Percentiles rank a stretch among this genome's conserved stretches.
Conservation (phyloP, 2,888 invertebrate genomes). For the Glomeris marginata region DNA sequence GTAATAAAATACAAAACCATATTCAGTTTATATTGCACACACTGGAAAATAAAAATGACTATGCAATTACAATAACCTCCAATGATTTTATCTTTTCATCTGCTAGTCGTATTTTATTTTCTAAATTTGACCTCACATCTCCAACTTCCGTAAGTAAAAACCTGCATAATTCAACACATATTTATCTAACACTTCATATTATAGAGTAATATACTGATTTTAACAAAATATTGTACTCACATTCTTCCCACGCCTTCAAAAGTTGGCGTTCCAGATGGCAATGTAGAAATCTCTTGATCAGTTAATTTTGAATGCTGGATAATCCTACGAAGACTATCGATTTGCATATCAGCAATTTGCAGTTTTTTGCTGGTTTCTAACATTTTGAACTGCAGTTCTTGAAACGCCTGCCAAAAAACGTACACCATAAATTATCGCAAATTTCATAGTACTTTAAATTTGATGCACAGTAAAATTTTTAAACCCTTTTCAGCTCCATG, state of each 20-base stretch:
- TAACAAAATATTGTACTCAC: conserved; percentile 27
- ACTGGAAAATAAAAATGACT: no score
- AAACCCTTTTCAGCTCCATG: no score
- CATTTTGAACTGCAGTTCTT: conserved; percentile 65
- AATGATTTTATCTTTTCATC: conserved; percentile 49
- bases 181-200: background rate
- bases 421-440: no score
- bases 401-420: conserved; percentile 44
- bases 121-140: conserved; percentile 46
- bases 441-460: no score
- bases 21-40: no score
- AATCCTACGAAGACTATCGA: conserved; percentile 48
- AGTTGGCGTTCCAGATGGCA: conserved; percentile 49
- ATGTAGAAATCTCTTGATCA: conserved; percentile 41
- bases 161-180: conserved; percentile 20
- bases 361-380: conserved; percentile 65
- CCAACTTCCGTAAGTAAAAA: conserved; percentile 54
- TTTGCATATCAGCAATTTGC: conserved; percentile 59
- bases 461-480: no score
- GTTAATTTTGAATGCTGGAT: conserved; percentile 57
- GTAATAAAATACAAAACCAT: conserved; percentile 17
- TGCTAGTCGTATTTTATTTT: conserved; percentile 38
- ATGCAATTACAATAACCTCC: no score
- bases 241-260: conserved; percentile 73
- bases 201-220: conserved; percentile 1